Evolutionary conservation across 2,888 invertebrate genomes (phyloP).

Genomic region (Rhyacophila evoluta): DNA sequence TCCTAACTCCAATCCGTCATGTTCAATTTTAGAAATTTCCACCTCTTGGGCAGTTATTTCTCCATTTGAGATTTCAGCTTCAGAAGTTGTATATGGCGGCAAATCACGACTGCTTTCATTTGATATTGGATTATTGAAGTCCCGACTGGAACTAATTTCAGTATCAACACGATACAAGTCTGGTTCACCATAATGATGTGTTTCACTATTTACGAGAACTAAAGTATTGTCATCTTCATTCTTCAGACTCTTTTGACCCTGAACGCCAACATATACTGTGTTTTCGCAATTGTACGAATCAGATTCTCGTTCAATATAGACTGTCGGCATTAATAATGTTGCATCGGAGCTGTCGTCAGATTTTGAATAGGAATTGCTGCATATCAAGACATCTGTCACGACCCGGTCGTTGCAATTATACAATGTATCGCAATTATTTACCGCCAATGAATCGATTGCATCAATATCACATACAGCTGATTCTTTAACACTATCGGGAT

Average conservation of each 20-base stretch:
- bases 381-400: background rate
- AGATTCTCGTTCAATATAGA: background rate
- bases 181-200: background rate
- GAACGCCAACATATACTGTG: background rate
- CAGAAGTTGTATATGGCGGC: background rate
- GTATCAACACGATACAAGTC: background rate
- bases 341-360: background rate
- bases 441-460: background rate
- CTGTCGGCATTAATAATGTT: background rate
- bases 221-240: background rate
- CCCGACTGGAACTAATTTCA: background rate
- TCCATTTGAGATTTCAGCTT: background rate
- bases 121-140: background rate
- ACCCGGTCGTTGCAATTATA: background rate
- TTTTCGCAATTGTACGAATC: background rate
- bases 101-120: background rate
- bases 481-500: background rate
- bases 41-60: background rate
- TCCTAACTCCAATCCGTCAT: slow-evolving; percentile 55
- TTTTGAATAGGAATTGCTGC: background rate
- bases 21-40: slow-evolving; percentile 31
- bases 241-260: background rate
- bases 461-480: background rate
- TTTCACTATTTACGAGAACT: background rate
- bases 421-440: no score